Base-by-base conservation (phyloP, 2,888 invertebrate species). In the Horisme vitalbata region DNA sequence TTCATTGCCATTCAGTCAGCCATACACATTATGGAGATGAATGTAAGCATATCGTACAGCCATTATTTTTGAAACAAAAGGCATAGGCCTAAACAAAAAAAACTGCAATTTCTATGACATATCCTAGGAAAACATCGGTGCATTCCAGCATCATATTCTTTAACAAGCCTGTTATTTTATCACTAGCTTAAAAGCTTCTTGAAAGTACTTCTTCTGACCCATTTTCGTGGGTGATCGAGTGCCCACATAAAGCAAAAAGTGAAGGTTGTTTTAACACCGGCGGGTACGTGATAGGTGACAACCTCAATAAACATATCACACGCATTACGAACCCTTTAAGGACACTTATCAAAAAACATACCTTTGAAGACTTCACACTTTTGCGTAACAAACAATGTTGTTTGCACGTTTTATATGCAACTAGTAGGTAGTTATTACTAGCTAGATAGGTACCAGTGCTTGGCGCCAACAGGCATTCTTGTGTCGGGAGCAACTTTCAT, bases 381-480 rank as follows among this genome's bases (percentile, higher is more conserved):
- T 47, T 47, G 47, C 41, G 41, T 43, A 38, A 43, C 43, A n/a
- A n/a, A 44, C 43, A 43, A 28, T 43, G 30, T 48, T 38, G 41
- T 41, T n/a, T n/a, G n/a, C n/a, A n/a, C n/a, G n/a, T n/a, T n/a
- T n/a, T n/a, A n/a, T n/a, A 26, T 34, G 28, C 28, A 28, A 41
- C 36, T 31, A 43, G 38, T 41, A 43, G 30, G 47, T 45, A 41
- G 31, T 10, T 24, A 45, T 33, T 31, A 35, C 43, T 39, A 43
- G 43, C 39, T 45, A 34, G 45, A n/a, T 49, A 46, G 37, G 47
- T 46, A 43, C 46, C n/a, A 33, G 41, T 30, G 57, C 45, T 62
- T 74, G 85, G 85, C 87, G 87, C 85, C 85, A 74, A 72, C 73
- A 74, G 63, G 67, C 80, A 86, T 86, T 85, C 86, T 81, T 75